phyloP scores from a whole-genome alignment of 2,888 invertebrate genomes.

The Merodon equestris region DNA sequence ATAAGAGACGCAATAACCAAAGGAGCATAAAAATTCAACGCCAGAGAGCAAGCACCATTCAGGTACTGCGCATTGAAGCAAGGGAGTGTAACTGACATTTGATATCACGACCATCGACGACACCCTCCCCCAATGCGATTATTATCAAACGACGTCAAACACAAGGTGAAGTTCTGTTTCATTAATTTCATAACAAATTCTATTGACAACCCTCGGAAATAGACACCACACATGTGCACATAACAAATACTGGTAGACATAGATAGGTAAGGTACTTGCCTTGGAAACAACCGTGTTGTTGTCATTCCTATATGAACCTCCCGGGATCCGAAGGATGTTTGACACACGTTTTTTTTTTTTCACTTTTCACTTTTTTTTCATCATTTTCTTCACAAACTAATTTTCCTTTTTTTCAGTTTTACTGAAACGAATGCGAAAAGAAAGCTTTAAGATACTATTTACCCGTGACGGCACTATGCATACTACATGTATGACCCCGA shows the following conservation, averaged over 20 bases:
- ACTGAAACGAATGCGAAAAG: conserved; percentile 19
- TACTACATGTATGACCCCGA: conserved; percentile 35
- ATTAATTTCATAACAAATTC: conserved; percentile 24
- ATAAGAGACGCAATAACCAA: background rate
- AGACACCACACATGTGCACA: conserved; percentile 15
- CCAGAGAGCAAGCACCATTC: background rate
- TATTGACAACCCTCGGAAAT: conserved; percentile 34
- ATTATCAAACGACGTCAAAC: conserved; percentile 16
- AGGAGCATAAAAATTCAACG: background rate
- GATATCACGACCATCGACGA: conserved; percentile 14
- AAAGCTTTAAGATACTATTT: conserved; percentile 6
- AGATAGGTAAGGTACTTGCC: conserved; percentile 26
- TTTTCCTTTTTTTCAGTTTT: conserved; percentile 13
- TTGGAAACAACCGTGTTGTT: conserved; percentile 1
- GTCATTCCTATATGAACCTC: background rate
- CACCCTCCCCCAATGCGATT: conserved; percentile 14
- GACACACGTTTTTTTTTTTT: background rate
- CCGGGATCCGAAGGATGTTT: background rate
- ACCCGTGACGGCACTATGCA: conserved; percentile 30
- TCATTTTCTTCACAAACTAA: conserved; percentile 6
- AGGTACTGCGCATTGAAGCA: conserved; percentile 54
- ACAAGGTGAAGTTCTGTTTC: conserved; percentile 1
- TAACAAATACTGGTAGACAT: conserved; percentile 17
- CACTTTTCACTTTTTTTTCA: background rate
- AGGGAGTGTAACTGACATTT: conserved; percentile 54